Evolutionary conservation across 2,113 vertebrate genomes (phyloP), one percentile per base, ranked within the genome.

Genomic region (Nerophis ophidion): DNA sequence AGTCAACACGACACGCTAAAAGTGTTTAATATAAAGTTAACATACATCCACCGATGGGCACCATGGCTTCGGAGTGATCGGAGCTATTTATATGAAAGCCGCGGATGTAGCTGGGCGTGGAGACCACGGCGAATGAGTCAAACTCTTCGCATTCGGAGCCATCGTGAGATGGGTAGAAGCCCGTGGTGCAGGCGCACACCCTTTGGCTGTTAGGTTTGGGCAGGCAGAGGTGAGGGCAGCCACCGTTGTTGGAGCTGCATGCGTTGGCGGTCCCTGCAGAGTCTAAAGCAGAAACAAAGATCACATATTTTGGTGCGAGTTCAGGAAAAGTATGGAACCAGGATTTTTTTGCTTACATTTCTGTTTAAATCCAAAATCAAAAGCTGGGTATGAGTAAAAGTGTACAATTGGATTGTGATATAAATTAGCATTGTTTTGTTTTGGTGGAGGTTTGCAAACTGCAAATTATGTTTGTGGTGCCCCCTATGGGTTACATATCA

Each of bases 71-170:
- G 8, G 88, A 89, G 75, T 90, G 89, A 67, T 89, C 88, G 0
- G 87, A 84, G 75, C 88, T 89, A 75, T 90, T 89, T 54, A 90
- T 80, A 65, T 90, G 86, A 74, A 90, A 90, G 61, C 89, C 89
- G 19, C 87, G 83, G 59, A 90, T 89, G 49, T 68, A 68, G 14
- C 59, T 70, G 15, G 61, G 14, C 4, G 75, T 81, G 44, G 88
- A 83, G 60, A 89, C 72, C n/a, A 90, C 17, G 9, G 88, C 87
- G 0, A 82, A 90, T 2, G 89, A 90, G 0, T 90, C 87, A 60
- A 81, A 89, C 44, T 86, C 76, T 66, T 87, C 72, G 52, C 89
- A 90, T 52, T 48, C 65, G 46, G 79, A 56, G 15, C 84, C 87
- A 12, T 87, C 88, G 2, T 61, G 63, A 53, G 88, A 86, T 2